Evolutionary conservation across 23 tunicate genomes (phyloP), one percentile per base, ranked within the genome.

Genomic region (Ciona savignyi): DNA sequence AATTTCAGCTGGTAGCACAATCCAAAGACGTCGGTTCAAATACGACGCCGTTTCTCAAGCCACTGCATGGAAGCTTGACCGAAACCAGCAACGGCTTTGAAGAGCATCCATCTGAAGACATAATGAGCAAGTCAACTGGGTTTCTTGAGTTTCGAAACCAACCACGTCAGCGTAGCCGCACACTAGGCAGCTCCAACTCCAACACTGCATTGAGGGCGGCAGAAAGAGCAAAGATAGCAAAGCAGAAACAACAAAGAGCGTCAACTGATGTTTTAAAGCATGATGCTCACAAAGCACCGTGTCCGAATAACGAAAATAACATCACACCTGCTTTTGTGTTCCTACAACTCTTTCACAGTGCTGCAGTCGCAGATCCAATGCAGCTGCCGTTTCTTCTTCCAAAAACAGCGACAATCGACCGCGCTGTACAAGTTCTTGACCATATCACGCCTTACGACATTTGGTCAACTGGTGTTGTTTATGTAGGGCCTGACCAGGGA

Each of bases 401-500:
- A 6, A 61, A 80, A 33, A 70, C 91, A 2, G 83, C 86, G 0
- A 80, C 76, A 0, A 71, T 91, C 0, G 86, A 84, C 24, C 76
- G 91, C 22, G 76, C 84, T 61, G 83, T 91, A 26, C 90, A 81
- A 32, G 84, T 85, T n/a, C 77, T 91, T 2, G 93, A 91, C 65
- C 48, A 74, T 62, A 84, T 91, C 0, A 89, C 97, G 22, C 83
- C 97, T 0, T 84, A 91, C 32, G 91, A 91, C 64, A 82, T 89
- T 6, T 91, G 97, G 97, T 33, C 67, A 0, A 80, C 91, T 0
- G 97, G 97, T 35, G 97, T 91, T 0, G 85, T 84, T 22, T 91
- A 91, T 69, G 86, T 91, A 0, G 74, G 91, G 6, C 76, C 83
- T 0, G 83, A 81, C 2, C 88, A 91, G 61, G 63, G 75, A 2